Base-by-base conservation (phyloP, 2,888 invertebrate species). In the Idaea aversata region DNA sequence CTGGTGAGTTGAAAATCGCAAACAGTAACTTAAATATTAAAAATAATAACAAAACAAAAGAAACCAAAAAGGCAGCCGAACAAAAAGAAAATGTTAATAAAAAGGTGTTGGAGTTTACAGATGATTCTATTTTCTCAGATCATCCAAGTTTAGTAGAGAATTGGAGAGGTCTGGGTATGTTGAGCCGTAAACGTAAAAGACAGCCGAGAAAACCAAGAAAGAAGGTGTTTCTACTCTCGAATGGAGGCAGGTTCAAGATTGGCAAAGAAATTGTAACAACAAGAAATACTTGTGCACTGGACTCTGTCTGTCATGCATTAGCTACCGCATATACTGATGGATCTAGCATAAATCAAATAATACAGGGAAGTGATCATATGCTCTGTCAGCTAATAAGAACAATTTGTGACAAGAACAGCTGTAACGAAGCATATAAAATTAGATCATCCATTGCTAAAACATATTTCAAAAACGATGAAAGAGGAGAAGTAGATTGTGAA, bases 291-390 rank as follows among this genome's bases (percentile, higher is more conserved):
- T 36, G 5, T 5, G 10, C 36, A 67, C 16, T 62, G 38, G 16
- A 63, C 60, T 65, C 63, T 35, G 63, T 65, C 57, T 65, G 65
- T 61, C 63, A 65, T 62, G 65, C 62, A 62, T 62, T 65, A 65
- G 62, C 65, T 65, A 60, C 60, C 35, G 60, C 62, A 65, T 65
- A 68, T 66, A 63, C 62, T 64, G 66, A 68, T 64, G 66, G 66
- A 66, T 57, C 57, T 64, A 68, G 62, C 57, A 62, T 66, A 68
- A 64, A 5, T 64, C 65, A 62, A 63, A 25, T 25, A 25, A 3
- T 25, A 66, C 38, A 35, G 36, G 36, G 36, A 36, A 36, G 36
- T 36, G 36, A 36, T 36, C 5, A 36, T 36, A 7, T 36, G 36
- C 6, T 36, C 5, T 7, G 6, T 36, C 36, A 36, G 36, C 36